Base-by-base conservation (phyloP, 2,797 vertebrate species). In the Siniperca undulata region DNA sequence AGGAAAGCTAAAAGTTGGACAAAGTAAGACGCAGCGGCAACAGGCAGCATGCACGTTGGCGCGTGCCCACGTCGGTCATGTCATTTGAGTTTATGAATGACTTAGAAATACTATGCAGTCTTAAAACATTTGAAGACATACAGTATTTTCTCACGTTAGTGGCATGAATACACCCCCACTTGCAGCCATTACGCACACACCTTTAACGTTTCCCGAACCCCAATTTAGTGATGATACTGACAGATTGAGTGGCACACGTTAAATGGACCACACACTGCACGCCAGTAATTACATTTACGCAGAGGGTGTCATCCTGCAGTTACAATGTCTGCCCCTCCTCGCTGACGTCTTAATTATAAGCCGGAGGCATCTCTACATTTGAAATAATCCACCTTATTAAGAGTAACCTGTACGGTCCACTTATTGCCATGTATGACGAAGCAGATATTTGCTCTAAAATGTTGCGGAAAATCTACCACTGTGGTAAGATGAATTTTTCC, bases 211-310 rank as follows among this genome's bases (percentile, higher is more conserved):
- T 70, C 52, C 71, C 38, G n/a, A 66, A 38, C 22, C 14, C 14
- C 3, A 13, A 2, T 66, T 50, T 38, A 17, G 22, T 36, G 59
- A 17, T 20, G 42, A 40, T 12, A 30, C 56, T 68, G 70, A 30
- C 66, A 60, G 73, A 24, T 34, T 9, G 44, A 22, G 38, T 27
- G 62, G 19, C 24, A 62, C 76, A 24, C 10, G 22, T 12, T 50
- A 38, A 76, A 66, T 58, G 65, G 87, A 87, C 78, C 90, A 86
- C 90, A 85, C 85, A 61, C 83, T 66, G 62, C 70, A 59, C 16
- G 30, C 55, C 38, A 7, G 24, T 64, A 60, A 88, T 89, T 53
- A 80, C 82, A 75, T 83, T 81, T 78, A 84, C 48, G 65, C 84
- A 74, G 50, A 77, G 50, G 24, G 61, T 76, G 42, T 61, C 59